Evolutionary conservation across 2,113 vertebrate species (phyloP), one percentile per base, ranked within the genome.

Genomic region (Kryptolebias marmoratus): DNA sequence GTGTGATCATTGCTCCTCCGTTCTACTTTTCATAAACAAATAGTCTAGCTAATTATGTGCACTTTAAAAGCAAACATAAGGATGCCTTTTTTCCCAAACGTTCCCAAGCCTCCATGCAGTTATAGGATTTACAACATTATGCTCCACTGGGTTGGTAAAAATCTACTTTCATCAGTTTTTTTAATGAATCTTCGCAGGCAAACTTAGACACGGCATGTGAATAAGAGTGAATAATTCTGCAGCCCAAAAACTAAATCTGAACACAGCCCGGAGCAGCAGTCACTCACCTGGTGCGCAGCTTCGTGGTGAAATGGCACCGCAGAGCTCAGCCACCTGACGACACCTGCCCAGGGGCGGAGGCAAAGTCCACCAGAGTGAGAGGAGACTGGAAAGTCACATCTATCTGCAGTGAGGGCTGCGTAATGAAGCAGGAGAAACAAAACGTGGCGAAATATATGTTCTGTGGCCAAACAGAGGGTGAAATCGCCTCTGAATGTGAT

Each of bases 261-360:
- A 28, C 8, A 31, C 5, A 52, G 4, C 15, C 66, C 14, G 58
- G 1, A 56, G 48, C 15, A 27, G 39, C 73, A 1, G 30, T 56
- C 1, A 72, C 88, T 87, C 63, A 90, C 90, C 87, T 75, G 30
- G 22, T 48, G 53, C 8, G 31, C 39, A 56, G 45, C 54, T 50
- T 18, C 0, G 14, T 13, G 47, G 52, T 6, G 44, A 62, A 80
- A 75, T 85, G 82, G 74, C 57, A 18, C 42, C 30, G 68, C 47
- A 13, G 44, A 8, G 16, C 67, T 52, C 27, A 10, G 28, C 1
- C 64, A 55, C 58, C 73, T 77, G 73, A 50, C 10, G 18, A 58
- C 65, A 77, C 36, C 11, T 76, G 58, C 5, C 1, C 8, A 49
- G 18, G 82, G 88, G 87, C 2, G 79, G 80, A 60, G 73, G 0